phyloP scores from a whole-genome alignment of 2,888 invertebrate species.

The Drosophila peninsularis region DNA sequence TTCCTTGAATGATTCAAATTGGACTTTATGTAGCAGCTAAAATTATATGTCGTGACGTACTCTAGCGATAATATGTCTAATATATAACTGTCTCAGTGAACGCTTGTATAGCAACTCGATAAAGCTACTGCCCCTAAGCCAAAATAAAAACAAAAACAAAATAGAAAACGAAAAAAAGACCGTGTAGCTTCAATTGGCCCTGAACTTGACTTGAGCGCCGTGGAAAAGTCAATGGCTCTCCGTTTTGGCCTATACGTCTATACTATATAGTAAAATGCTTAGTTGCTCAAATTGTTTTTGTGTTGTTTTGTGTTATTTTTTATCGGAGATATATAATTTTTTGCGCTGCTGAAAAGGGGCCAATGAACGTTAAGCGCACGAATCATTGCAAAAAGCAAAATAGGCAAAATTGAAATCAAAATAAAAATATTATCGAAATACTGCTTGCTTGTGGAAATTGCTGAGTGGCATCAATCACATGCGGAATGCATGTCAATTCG shows the following conservation, averaged over 20 bases:
- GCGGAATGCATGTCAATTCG: slow-evolving; percentile 57
- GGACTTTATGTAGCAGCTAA: slow-evolving; percentile 23
- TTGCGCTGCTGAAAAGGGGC: slow-evolving; percentile 52
- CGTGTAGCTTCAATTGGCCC: slow-evolving; percentile 55
- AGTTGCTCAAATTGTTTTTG: slow-evolving; percentile 62
- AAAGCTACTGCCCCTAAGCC: slow-evolving; percentile 18
- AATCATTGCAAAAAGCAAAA: slow-evolving; percentile 68
- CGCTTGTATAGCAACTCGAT: slow-evolving; percentile 2
- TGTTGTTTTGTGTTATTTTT: slow-evolving; percentile 43
- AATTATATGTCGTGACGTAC: slow-evolving; percentile 26
- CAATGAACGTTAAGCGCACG: slow-evolving; percentile 72
- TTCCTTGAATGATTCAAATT: slow-evolving; percentile 42
- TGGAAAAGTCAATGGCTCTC: slow-evolving; percentile 55
- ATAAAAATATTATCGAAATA: slow-evolving; percentile 19
- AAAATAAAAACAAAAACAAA: neutral
- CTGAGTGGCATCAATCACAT: slow-evolving; percentile 66
- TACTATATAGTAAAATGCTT: slow-evolving; percentile 57
- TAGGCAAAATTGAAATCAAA: slow-evolving; percentile 22
- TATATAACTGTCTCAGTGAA: slow-evolving; percentile 1
- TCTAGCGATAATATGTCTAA: slow-evolving; percentile 2
- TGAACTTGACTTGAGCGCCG: slow-evolving; percentile 65
- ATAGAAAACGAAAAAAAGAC: neutral
- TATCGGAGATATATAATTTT: slow-evolving; percentile 56
- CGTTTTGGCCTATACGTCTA: slow-evolving; percentile 34
- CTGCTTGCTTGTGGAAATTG: slow-evolving; percentile 62